Conservation (phyloP, 2,888 invertebrate species). For the Brachyptera risi region DNA sequence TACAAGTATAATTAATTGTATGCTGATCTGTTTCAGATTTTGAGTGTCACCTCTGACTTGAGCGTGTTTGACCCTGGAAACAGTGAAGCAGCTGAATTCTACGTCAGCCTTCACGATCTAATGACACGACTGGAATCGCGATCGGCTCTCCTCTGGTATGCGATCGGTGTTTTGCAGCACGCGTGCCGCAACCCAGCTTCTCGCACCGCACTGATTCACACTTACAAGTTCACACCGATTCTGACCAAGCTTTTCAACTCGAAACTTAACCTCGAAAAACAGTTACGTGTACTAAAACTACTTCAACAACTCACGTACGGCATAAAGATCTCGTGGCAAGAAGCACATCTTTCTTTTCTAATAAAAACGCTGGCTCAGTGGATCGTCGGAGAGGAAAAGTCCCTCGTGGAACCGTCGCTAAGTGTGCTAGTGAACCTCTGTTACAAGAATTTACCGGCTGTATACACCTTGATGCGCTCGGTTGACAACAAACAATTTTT, state of each 20-base stretch:
- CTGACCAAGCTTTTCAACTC: conserved; percentile 58
- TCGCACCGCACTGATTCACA: conserved; percentile 60
- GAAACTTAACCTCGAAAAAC: conserved; percentile 59
- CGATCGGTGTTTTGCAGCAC: conserved; percentile 59
- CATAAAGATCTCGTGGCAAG: conserved; percentile 74
- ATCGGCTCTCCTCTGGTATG: conserved; percentile 60
- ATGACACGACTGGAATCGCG: conserved; percentile 53
- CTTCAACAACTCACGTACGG: conserved; percentile 76
- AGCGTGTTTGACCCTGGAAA: conserved; percentile 63
- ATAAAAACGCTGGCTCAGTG: conserved; percentile 64
- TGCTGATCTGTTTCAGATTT: too few relatives aligned
- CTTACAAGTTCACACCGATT: conserved; percentile 66
- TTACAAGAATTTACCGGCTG: conserved; percentile 70
- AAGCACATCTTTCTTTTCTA: conserved; percentile 65
- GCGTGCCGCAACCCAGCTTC: conserved; percentile 60
- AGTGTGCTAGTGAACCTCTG: conserved; percentile 74
- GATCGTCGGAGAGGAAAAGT: conserved; percentile 53
- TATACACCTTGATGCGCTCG: conserved; percentile 66
- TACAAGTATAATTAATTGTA: too few relatives aligned
- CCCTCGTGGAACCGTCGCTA: conserved; percentile 52
- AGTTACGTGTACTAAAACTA: conserved; percentile 57
- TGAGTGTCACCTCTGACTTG: conserved; percentile 59
- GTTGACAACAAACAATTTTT: conserved; percentile 67
- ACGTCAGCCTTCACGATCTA: conserved; percentile 60
- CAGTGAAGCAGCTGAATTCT: conserved; percentile 61